Evolutionary conservation across 2,888 invertebrate genomes (phyloP), one percentile per base, ranked within the genome.

Genomic region (Ernsta delagoae): DNA sequence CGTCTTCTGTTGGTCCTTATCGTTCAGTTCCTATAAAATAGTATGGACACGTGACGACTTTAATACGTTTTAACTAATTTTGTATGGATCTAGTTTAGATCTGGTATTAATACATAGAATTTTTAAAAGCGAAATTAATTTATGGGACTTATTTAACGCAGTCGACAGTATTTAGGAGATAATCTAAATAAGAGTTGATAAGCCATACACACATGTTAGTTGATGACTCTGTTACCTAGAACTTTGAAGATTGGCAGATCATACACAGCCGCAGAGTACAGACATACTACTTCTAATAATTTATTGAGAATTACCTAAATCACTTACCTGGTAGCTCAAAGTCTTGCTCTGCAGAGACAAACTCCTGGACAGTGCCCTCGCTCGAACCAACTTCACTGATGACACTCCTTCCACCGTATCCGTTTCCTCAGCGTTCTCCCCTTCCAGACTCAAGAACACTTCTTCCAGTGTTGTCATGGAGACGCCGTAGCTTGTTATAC

Each of bases 401-500:
- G 96, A 96, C 6, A 96, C 90, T 73, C 96, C 96, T 75, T 96
- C 96, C 74, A 96, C 96, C 0, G 94, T 92, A 68, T 95, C 95
- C 12, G 94, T 95, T 75, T 96, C 96, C 75, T 96, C 96, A 39
- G 95, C 96, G 65, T 93, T 92, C 77, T 96, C 95, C 0, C 93
- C 94, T 84, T 97, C 97, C 72, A 98, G 84, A 78, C 97, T 97
- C 1, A 98, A 86, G 83, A 98, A 98, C 9, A 97, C 96, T 84
- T 98, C 98, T 81, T 98, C 98, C 41, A 98, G 84, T 0, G 97
- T 97, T 7, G 97, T 97, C 97, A 98, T 97, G 9, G 97, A 97
- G 0, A 98, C 97, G 0, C 97, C 98, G 81, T 97, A 98, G 81
- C 96, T 97, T 74, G 95, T 96, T 74, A 97, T 96, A 31, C 96